Evolutionary conservation across 2,888 invertebrate species (phyloP).

Genomic region (Watsonalla cultraria): DNA sequence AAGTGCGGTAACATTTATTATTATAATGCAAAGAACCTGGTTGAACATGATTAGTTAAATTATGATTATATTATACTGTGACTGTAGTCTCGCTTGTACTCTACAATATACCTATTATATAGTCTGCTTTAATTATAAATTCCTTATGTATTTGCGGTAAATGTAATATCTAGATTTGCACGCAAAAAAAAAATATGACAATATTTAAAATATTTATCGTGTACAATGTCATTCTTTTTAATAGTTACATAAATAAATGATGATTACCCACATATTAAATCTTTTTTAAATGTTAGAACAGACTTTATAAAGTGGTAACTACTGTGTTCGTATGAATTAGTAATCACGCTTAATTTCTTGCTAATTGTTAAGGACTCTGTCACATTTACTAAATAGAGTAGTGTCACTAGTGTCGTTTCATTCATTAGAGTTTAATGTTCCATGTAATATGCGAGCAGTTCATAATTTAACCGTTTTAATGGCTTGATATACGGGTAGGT

Average conservation of each 20-base stretch:
- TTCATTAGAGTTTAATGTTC: background rate
- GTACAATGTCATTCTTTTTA: too few relatives aligned
- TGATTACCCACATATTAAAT: too few relatives aligned
- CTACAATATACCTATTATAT: background rate
- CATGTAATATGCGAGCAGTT: background rate
- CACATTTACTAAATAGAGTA: background rate
- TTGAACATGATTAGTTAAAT: constrained; percentile 11
- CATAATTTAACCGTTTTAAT: too few relatives aligned
- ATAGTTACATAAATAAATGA: too few relatives aligned
- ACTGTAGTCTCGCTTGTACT: constrained; percentile 29
- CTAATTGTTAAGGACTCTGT: background rate
- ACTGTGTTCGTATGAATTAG: background rate
- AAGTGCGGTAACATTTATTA: too few relatives aligned
- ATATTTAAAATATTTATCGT: too few relatives aligned
- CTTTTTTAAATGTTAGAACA: background rate
- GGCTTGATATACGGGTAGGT: too few relatives aligned
- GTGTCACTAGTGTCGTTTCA: background rate
- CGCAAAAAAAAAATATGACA: too few relatives aligned
- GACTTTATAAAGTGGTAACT: background rate
- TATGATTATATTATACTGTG: constrained; percentile 30
- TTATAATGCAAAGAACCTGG: too few relatives aligned
- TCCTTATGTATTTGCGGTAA: too few relatives aligned
- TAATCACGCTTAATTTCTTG: background rate
- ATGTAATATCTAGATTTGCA: too few relatives aligned
- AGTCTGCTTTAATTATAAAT: background rate